Base-by-base conservation (phyloP, 2,888 invertebrate species). In the Drosophila pseudotalamancana region DNA sequence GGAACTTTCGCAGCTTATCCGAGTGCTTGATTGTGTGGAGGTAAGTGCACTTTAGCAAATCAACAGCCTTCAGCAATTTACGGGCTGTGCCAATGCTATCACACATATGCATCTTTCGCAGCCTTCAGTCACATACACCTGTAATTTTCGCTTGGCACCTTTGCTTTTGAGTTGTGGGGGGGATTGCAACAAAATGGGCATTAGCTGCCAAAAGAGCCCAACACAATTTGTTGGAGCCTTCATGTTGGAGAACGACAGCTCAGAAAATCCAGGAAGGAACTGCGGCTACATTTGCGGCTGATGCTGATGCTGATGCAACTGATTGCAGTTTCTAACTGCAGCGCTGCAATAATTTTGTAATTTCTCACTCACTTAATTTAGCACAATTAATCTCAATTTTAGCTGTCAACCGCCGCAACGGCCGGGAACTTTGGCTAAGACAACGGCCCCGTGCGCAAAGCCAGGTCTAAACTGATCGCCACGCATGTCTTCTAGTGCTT, bases 291-390 rank as follows among this genome's bases (percentile, higher is more conserved):
- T 19, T 34, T 59, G 49, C n/a, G 40, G 14, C 16, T 29, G 29
- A 1, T 6, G 19, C 29, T 9, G 45, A 11, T 9, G 57, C 60
- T 80, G 80, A 77, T 80, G 80, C 80, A 74, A 81, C 84, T 83
- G 84, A 81, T 81, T 84, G 81, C 81, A 71, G 75, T 75, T 81
- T 80, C 75, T 75, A 81, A 77, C 77, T 80, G 80, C 83, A 80
- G 66, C 72, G 68, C 48, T 75, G 81, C 78, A 80, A 84, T 81
- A 81, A 81, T 81, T 81, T 81, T 81, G 87, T 87, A 88, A 88
- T 87, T 87, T 87, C 85, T 87, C 87, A 87, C 87, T 87, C 83
- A 88, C 77, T 88, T 87, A 87, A 88, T 88, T 83, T 77, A 76
- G 68, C 79, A 85, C 81, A 85, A 87, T 87, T 88, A 87, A 87